Conservation (phyloP, 2,797 vertebrate species). For the Craterocephalus amniculus region DNA sequence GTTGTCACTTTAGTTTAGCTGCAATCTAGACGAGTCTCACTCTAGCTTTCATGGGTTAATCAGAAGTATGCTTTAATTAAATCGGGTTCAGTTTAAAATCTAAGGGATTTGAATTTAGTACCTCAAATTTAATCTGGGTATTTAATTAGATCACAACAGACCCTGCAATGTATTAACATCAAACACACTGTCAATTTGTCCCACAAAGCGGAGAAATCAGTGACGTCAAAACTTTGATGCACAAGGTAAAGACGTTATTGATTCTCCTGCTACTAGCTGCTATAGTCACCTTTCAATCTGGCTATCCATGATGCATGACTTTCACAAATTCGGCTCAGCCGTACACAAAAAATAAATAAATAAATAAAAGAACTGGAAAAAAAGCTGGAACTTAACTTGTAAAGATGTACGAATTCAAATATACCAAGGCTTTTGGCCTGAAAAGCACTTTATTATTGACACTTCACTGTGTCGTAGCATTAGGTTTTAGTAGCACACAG, state of each 20-base stretch:
- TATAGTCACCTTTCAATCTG: slow-evolving; percentile 22
- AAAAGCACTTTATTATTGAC: slow-evolving; percentile 75
- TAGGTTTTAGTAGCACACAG: slow-evolving; percentile 62
- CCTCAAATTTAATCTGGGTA: slow-evolving; percentile 31
- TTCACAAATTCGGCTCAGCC: slow-evolving; percentile 30
- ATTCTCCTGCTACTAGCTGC: slow-evolving; percentile 24
- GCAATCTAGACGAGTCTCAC: slow-evolving; percentile 40
- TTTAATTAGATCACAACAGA: slow-evolving; percentile 22
- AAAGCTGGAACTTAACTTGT: slow-evolving; percentile 27
- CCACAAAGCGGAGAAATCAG: slow-evolving; percentile 26
- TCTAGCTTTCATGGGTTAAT: slow-evolving; percentile 40
- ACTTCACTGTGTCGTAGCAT: slow-evolving; percentile 52
- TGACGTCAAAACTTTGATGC: slow-evolving; percentile 34
- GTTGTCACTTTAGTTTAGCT: slow-evolving; percentile 63
- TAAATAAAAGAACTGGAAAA: too few species aligned
- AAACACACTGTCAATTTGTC: slow-evolving; percentile 26
- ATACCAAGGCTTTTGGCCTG: slow-evolving; percentile 58
- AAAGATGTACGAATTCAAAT: slow-evolving; percentile 50
- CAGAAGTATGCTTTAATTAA: slow-evolving; percentile 14
- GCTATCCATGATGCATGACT: slow-evolving; percentile 33
- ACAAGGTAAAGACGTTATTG: slow-evolving; percentile 23
- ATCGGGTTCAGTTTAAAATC: slow-evolving; percentile 31
- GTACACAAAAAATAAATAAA: slow-evolving; percentile 11
- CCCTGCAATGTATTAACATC: not conserved
- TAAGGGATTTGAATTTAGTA: slow-evolving; percentile 37